Base-by-base conservation (phyloP, 2,888 invertebrate species). In the Adela reaumurella region DNA sequence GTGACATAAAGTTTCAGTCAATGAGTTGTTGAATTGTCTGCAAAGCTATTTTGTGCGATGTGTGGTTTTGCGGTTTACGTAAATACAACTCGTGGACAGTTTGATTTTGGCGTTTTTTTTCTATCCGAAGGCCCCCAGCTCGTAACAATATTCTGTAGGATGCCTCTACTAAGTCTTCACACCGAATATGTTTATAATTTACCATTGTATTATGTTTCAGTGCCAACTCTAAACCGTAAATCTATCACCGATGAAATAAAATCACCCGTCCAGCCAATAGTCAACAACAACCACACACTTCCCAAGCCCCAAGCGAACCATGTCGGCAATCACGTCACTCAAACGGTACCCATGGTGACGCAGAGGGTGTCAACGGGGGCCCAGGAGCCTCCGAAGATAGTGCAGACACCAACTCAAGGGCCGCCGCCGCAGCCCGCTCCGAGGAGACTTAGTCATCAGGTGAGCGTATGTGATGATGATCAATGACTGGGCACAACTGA, bases 341-440 rank as follows among this genome's bases (percentile, higher is more conserved):
- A 49, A 54, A 54, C 18, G 56, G 63, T 55, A 55, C 53, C 55
- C 14, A 35, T 8, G 14, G 35, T 35, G 35, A 35, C 35, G n/a
- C 35, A 35, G n/a, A 14, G 3, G 3, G 35, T 14, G 49, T 58
- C 57, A 28, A 58, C 57, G 52, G 62, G 59, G 50, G 46, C 53
- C 45, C 52, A 52, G 17, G 52, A 53, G 43, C 57, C 55, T 50
- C 55, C 56, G 51, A 54, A 56, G 48, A 51, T 58, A 51, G 64
- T 49, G 49, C 57, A 49, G 54, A 54, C 20, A 56, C 63, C 55
- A 55, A 53, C 55, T 46, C 55, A 57, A 50, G 51, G 55, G 45
- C 63, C 64, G 29, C 68, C 70, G 52, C 80, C 78, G 52, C 76
- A 74, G 60, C 80, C 80, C 4, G 80, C 80, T 52, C 79, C 81